Evolutionary conservation across 92 coral and sea anemone genomes (phyloP), one percentile per base, ranked within the genome.

Genomic region (Blastomussa wellsi): DNA sequence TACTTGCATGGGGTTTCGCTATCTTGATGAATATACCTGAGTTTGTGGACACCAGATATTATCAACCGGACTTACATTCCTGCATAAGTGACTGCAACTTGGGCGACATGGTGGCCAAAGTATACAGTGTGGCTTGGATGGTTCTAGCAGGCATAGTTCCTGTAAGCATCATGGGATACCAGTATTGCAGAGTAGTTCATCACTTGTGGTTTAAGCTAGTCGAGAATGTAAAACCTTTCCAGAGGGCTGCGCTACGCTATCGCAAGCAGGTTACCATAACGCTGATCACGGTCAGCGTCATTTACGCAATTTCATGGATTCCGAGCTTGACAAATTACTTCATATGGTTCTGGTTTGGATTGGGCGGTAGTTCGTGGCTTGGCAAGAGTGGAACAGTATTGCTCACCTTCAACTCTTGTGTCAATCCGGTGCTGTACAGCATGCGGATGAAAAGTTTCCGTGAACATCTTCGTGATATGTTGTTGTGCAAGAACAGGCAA

Each of bases 391-490:
- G 74, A 5, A 20, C 24, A 7, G 47, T 36, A 19, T 6, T 69
- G 74, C 12, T 69, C 3, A 22, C 13, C 13, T 38, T 69, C n/a
- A 69, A 69, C 74, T 69, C 44, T 32, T 69, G 74, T 33, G 47
- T 69, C 33, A 69, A 69, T 36, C 74, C 74, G 2, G 74, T 32
- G 42, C 19, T 69, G 74, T 69, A 69, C 44, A 68, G 74, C 41
- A 32, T 68, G n/a, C 74, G 74, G 22, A 12, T 68, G 24, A 68
- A 68, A 37, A 68, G 47, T 10, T 69, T 69, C 33, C 74, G 74
- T 19, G 42, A 69, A 69, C 74, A 69, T 35, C 74, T 69, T 3
- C 74, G 74, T 33, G 42, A 36, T 16, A 16, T 69, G 42, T 17
- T 69, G 42, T 38, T 15, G 42, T 69, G 74, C 29, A 69, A 33